These are phyloP conservation scores for Chloroclystis v-ata DNA, from an alignment of 2,888 invertebrate genomes.

Conservation along the genomic window DNA sequence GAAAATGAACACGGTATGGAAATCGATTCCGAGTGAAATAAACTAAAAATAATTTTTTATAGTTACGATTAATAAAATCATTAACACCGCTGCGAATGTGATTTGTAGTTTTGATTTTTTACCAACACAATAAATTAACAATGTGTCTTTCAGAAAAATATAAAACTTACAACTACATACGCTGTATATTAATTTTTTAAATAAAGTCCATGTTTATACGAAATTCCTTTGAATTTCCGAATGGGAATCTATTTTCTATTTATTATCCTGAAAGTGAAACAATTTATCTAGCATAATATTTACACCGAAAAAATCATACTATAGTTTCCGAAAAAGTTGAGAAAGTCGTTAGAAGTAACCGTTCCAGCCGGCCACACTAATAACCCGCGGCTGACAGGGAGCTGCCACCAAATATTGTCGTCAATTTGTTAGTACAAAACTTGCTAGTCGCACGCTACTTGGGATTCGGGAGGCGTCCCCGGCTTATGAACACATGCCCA, in stretches of 20 bases:
- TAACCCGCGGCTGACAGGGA: constrained; percentile 60
- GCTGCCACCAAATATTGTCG: constrained; percentile 69
- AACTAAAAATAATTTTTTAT: too few species aligned
- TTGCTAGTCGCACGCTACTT: constrained; percentile 54
- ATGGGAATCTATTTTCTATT: too few species aligned
- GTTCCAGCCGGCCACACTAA: constrained; percentile 45
- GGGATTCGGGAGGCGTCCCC: constrained; percentile 58
- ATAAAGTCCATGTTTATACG: too few species aligned
- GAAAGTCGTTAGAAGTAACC: constrained; percentile 27
- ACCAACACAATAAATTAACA: too few species aligned
- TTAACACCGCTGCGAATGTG: too few species aligned
- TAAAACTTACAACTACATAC: too few species aligned
- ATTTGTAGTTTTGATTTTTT: too few species aligned
- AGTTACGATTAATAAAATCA: too few species aligned
- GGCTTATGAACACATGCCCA: constrained; percentile 67
- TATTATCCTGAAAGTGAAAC: too few species aligned
- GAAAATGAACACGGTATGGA: constrained; percentile 30
- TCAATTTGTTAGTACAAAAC: constrained; percentile 68
- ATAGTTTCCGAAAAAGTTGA: constrained; percentile 24
- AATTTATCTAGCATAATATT: constrained; percentile 14
- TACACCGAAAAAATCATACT: constrained; percentile 10
- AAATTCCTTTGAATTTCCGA: too few species aligned
- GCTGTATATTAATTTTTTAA: too few species aligned
- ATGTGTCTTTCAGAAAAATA: too few species aligned
- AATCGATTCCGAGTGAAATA: constrained; percentile 17